A percentile compares a stretch with the other conserved stretches of the same genome.
phyloP scores from a whole-genome alignment of 35 echinoderm and acorn worm genomes.

The Stichopus chloronotus region DNA sequence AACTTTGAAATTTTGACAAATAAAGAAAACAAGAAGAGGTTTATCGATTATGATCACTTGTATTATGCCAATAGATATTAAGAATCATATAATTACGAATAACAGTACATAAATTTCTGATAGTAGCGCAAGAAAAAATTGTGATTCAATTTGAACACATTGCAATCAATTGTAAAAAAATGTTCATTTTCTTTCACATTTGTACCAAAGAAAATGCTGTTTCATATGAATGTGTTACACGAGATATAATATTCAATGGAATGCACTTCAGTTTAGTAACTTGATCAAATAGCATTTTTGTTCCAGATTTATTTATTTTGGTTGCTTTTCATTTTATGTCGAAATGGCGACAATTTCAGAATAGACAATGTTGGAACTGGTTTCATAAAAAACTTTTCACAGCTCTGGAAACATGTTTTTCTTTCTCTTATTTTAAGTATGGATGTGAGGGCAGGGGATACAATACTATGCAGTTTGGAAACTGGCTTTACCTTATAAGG shows the following conservation, averaged over 20 bases:
- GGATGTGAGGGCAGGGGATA: too few relatives aligned
- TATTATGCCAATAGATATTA: conserved; percentile 45
- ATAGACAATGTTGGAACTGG: too few relatives aligned
- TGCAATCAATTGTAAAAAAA: conserved; percentile 36
- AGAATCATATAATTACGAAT: conserved; percentile 40
- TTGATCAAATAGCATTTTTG: too few relatives aligned
- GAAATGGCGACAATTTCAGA: too few relatives aligned
- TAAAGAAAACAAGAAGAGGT: not conserved
- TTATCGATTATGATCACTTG: conserved; percentile 18
- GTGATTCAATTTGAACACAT: conserved; percentile 51
- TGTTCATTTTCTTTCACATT: not conserved
- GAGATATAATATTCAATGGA: conserved; percentile 14
- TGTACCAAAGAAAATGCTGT: not conserved
- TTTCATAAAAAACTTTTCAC: too few relatives aligned
- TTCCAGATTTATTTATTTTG: too few relatives aligned
- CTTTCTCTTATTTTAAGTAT: too few relatives aligned
- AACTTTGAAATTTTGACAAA: too few relatives aligned
- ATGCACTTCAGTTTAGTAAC: conserved; percentile 16
- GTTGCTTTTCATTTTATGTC: too few relatives aligned
- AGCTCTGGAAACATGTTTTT: too few relatives aligned
- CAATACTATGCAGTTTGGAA: too few relatives aligned
- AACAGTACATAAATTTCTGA: conserved; percentile 24
- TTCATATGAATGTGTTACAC: not conserved
- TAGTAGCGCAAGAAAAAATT: conserved; percentile 25
- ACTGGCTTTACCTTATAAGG: too few relatives aligned